phyloP scores from a whole-genome alignment of 1,140 invertebrate genomes.

The Antheraea pernyi region DNA sequence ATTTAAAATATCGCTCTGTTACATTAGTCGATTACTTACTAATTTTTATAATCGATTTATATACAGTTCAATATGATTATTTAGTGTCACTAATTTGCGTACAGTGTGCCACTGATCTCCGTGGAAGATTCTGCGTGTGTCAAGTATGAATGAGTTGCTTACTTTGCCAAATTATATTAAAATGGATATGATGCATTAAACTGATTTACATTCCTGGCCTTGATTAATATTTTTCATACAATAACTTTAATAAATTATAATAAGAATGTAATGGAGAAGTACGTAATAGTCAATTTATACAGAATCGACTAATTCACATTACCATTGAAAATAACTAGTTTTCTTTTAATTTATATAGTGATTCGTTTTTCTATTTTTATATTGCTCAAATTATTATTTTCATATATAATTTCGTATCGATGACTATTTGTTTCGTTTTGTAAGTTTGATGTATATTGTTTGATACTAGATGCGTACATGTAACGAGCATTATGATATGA shows the following conservation, averaged over 20 bases:
- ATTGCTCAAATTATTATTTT: slow-evolving; percentile 61
- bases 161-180: neutral
- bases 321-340: slow-evolving; percentile 13
- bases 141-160: neutral
- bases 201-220: slow-evolving; percentile 56
- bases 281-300: too few species aligned
- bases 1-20: too few species aligned
- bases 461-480: slow-evolving; percentile 62
- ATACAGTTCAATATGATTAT: too few species aligned
- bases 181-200: neutral
- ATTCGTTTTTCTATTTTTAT: slow-evolving; percentile 74
- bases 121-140: neutral
- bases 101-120: too few species aligned
- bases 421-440: slow-evolving; percentile 52
- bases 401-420: slow-evolving; percentile 44
- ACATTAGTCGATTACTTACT: too few species aligned
- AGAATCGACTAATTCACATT: slow-evolving; percentile 20
- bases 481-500: slow-evolving; percentile 52
- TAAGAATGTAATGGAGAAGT: neutral
- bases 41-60: too few species aligned
- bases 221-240: slow-evolving; percentile 21
- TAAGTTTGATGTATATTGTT: slow-evolving; percentile 68
- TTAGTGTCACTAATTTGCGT: too few species aligned
- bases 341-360: slow-evolving; percentile 42
- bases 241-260: slow-evolving; percentile 19